Percentiles rank a stretch among this genome's conserved stretches.
These are phyloP conservation scores for rabbit (Oryctolagus cuniculus) DNA, from an alignment of 2,113 vertebrate species.

Conservation along the genomic window mOryCun1.1 NC_091442.1:45532501-45533000, in stretches of 20 bases:
- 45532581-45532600: neutral
- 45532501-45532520: neutral
- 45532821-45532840: constrained; percentile 15
- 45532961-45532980: too few species aligned
- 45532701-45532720: neutral
- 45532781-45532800: neutral
- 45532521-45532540: neutral
- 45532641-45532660: neutral
- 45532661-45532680: neutral
- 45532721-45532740: too few species aligned
- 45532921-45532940: too few species aligned
- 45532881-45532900: constrained; percentile 18
- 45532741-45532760: too few species aligned
- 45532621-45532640: neutral
- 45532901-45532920: neutral
- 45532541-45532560: neutral
- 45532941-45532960: too few species aligned
- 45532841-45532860: neutral
- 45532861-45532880: neutral
- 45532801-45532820: neutral
- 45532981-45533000: too few species aligned
- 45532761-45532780: too few species aligned
- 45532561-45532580: neutral
- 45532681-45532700: neutral
- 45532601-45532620: neutral